Evolutionary conservation across 2,113 vertebrate genomes (phyloP), one percentile per base, ranked within the genome.

Genomic region (Rhynchopsitta pachyrhyncha): DNA sequence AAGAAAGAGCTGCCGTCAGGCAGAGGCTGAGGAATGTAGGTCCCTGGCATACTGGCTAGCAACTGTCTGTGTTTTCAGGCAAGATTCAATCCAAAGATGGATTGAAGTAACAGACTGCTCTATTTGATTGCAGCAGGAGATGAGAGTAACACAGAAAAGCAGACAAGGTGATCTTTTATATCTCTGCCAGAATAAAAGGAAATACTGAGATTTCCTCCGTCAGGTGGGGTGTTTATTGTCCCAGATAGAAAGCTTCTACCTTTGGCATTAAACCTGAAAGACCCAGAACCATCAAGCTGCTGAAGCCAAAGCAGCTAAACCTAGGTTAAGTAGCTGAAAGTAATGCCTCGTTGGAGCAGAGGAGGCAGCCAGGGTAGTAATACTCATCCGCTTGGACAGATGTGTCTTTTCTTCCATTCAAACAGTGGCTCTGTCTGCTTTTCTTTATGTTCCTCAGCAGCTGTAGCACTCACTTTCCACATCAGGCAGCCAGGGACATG

Each of bases 391-490:
- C 49, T 74, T 90, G 82, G 68, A 81, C 53, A 71, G 57, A 23
- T 52, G 62, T 81, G 35, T 90, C 57, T 90, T 92, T 94, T 96
- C 92, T 96, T 97, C 95, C 88, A 68, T 88, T 96, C 86, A 88
- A 86, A 86, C 85, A 50, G 71, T 81, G 67, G 10, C 44, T 79
- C 86, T 91, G 33, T 46, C 70, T 91, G 70, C 57, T 85, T 89
- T 1, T 1, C 70, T 84, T 41, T 73, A 29, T 47, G 57, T 68
- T 97, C 64, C 70, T 91, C 9, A 0, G 63, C 67, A 76, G 63
- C 42, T 76, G 33, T 35, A 91, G 52, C 39, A 44, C 57, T 89
- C n/a, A 25, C 16, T 94, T 95, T 87, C 84, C 81, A 73, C 0
- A 0, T 13, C 2, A 2, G 29, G 28, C 35, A 79, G 57, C 84